A percentile compares a stretch with the other conserved stretches of the same genome.
Evolutionary conservation across 2,888 invertebrate genomes (phyloP).

Genomic region (Poecilobothrus nobilitatus): DNA sequence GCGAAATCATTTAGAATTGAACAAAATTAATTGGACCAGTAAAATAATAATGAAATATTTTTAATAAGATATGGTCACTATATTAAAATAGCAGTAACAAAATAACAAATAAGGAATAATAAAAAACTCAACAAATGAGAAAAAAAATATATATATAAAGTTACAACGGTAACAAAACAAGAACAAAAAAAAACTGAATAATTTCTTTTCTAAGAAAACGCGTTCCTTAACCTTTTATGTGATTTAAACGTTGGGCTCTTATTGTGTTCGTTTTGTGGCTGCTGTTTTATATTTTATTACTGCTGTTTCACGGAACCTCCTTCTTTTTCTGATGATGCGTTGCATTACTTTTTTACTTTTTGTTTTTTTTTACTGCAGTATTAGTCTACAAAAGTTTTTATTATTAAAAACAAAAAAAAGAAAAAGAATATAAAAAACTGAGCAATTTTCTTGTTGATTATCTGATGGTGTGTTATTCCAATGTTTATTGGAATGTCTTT

Average conservation of each 20-base stretch:
- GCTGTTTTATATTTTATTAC: neutral
- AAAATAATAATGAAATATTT: too few relatives aligned
- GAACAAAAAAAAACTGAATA: neutral
- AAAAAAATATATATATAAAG: neutral
- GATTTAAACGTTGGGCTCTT: neutral
- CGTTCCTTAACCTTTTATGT: slow-evolving; percentile 6
- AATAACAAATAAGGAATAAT: too few relatives aligned
- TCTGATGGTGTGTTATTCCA: too few relatives aligned
- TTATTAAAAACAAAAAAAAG: too few relatives aligned
- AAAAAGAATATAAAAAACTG: too few relatives aligned
- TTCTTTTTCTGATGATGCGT: neutral
- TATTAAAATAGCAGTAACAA: too few relatives aligned
- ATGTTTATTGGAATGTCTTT: too few relatives aligned
- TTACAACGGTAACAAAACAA: neutral
- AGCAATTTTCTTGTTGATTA: too few relatives aligned
- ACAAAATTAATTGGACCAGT: too few relatives aligned
- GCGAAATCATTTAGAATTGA: too few relatives aligned
- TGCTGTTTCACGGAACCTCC: slow-evolving; percentile 1
- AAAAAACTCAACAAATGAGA: neutral
- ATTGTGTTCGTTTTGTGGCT: neutral
- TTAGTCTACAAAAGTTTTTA: too few relatives aligned
- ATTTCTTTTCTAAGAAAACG: slow-evolving; percentile 3
- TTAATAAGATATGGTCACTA: too few relatives aligned
- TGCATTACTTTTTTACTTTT: neutral
- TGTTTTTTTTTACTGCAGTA: neutral